Evolutionary conservation across 2,113 vertebrate genomes (phyloP), one percentile per base, ranked within the genome.

Genomic region (Caranx melampygus): DNA sequence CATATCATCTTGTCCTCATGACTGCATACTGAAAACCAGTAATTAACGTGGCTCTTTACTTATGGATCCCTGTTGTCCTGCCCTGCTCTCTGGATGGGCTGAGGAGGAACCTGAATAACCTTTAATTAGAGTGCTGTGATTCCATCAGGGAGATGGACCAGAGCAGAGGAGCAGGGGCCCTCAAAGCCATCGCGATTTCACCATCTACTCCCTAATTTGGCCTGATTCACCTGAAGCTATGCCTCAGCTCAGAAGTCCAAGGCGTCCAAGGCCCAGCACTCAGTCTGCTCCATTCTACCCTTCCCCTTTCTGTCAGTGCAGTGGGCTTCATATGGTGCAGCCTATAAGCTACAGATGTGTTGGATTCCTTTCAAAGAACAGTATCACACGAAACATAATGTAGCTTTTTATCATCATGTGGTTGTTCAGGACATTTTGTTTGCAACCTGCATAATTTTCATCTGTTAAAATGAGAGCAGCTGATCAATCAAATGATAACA

Each of bases 101-200:
- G 51, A 84, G 84, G 79, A 83, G 72, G 87, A 90, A 92, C 92
- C 83, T 85, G 85, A 83, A 91, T 93, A 91, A 88, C 77, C 82
- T 89, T 92, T 93, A 94, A 94, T 94, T 94, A 93, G 81, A 87
- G 82, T 44, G 71, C 77, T 33, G 76, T 79, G 71, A 63, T 83
- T 88, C 77, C 74, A 6, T 55, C 75, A 47, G 75, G 76, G 77
- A 92, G 72, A 58, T 59, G 76, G 88, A 80, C 65, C 71, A 62
- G 57, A 83, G 75, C 74, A 76, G 68, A 87, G 76, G 47, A 82
- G 68, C 62, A 60, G 63, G 65, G 85, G 71, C 87, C 82, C 87
- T 87, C 68, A n/a, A 79, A 75, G 79, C 62, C 37, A 7, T 51
- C 51, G 62, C 75, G 37, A 78, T 68, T 67, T 61, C 60, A 63